Evolutionary conservation across 2,797 vertebrate species (phyloP), one percentile per base, ranked within the genome.

Genomic region (Microctenopoma stevenorrisi): DNA sequence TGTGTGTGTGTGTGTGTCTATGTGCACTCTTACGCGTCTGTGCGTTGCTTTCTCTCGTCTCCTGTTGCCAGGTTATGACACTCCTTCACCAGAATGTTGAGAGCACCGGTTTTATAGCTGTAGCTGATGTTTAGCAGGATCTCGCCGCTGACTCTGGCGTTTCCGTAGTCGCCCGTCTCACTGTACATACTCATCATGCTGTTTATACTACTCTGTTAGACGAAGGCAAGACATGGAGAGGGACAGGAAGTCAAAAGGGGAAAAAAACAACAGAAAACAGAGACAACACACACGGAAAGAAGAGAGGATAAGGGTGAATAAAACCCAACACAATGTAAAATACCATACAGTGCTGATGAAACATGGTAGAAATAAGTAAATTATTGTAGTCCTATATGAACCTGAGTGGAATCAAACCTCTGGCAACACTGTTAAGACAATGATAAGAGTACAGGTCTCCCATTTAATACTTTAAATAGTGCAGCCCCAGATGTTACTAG

Each of bases 161-260:
- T 96, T 84, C 96, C 96, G 90, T 98, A 98, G 95, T 99, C 97
- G 80, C 98, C 97, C 0, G 96, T 96, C 92, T 99, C 98, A 81
- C 98, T 99, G 81, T 98, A 98, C 69, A 98, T 95, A 72, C 97
- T 99, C 93, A 95, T 94, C 95, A 95, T 96, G 89, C 98, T 99
- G 92, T 96, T 97, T 73, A 99, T 95, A 84, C 98, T 99, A n/a
- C 95, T 96, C 98, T 99, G 93, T 52, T 50, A 46, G 62, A 58
- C 54, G 65, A 35, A 80, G 64, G 73, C n/a, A 26, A 44, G n/a
- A 64, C 64, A 84, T 5, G 40, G 70, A 28, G 4, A 15, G 10
- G 63, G 57, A 59, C 8, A 35, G 40, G 55, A 76, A 14, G 4
- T 33, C 30, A 38, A 11, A 11, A 11, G 12, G 46, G 49, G 42